Percentiles rank a stretch among this genome's conserved stretches.
Conservation (phyloP, 1,140 invertebrate species). For the Penaeus indicus region DNA sequence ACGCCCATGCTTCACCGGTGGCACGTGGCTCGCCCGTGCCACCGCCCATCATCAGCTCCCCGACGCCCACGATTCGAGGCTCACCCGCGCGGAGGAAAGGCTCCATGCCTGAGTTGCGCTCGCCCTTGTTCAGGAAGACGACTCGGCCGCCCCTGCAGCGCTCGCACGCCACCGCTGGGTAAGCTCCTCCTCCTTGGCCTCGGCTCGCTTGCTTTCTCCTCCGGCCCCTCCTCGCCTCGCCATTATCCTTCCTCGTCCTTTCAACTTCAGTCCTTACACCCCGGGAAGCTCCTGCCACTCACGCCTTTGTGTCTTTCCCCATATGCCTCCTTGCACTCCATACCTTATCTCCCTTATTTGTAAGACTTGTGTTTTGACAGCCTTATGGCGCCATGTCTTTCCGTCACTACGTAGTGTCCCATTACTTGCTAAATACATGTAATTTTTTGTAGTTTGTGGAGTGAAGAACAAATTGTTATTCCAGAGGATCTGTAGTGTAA, state of each 20-base stretch:
- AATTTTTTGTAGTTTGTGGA: too few species aligned
- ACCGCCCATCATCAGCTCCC: slow-evolving; percentile 38
- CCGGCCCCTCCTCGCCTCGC: not conserved
- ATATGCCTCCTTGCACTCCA: too few species aligned
- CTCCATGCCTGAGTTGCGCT: slow-evolving; percentile 42
- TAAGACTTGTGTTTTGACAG: too few species aligned
- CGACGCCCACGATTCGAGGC: slow-evolving; percentile 37
- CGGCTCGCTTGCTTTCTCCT: not conserved
- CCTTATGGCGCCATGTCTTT: too few species aligned
- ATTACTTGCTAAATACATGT: too few species aligned
- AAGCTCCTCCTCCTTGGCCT: not conserved
- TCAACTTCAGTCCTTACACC: too few species aligned
- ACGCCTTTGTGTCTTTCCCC: too few species aligned
- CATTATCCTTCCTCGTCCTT: not conserved
- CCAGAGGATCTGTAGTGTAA: too few species aligned
- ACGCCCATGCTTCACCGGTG: slow-evolving; percentile 50
- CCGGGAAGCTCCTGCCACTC: too few species aligned
- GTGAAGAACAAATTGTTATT: too few species aligned
- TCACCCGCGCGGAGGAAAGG: slow-evolving; percentile 51
- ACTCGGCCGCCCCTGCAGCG: slow-evolving; percentile 64
- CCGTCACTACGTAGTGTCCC: too few species aligned
- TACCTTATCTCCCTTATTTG: too few species aligned
- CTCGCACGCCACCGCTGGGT: slow-evolving; percentile 63
- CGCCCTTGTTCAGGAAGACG: slow-evolving; percentile 60
- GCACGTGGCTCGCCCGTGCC: slow-evolving; percentile 34